phyloP scores from a whole-genome alignment of 2,888 invertebrate genomes.

The Agrochola lota region DNA sequence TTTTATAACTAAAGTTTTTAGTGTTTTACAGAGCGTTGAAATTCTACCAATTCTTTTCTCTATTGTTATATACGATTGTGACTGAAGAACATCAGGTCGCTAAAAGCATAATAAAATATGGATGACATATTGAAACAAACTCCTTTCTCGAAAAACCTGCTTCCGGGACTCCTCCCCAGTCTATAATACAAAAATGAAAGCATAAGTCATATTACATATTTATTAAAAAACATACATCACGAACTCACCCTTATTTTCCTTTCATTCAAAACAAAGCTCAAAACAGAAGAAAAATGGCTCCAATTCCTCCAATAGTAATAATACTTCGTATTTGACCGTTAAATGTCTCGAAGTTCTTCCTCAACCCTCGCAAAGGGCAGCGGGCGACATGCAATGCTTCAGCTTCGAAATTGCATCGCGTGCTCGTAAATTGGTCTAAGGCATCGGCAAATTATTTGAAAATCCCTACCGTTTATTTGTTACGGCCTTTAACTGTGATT shows the following conservation, averaged over 20 bases:
- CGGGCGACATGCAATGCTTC: conserved; percentile 74
- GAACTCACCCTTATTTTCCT: conserved; percentile 5
- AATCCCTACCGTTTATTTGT: conserved; percentile 74
- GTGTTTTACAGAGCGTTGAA: not conserved
- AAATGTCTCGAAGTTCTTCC: conserved; percentile 73
- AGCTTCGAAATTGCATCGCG: conserved; percentile 79
- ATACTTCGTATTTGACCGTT: conserved; percentile 76
- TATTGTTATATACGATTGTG: not conserved
- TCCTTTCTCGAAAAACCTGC: not conserved
- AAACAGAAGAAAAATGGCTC: conserved; percentile 56
- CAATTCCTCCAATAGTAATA: conserved; percentile 67
- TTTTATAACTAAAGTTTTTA: not conserved
- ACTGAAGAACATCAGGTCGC: not conserved
- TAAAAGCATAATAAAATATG: not conserved
- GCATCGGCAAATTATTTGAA: conserved; percentile 78
- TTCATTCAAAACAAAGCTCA: conserved; percentile 41
- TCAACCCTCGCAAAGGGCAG: conserved; percentile 75
- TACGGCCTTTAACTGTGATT: conserved; percentile 72
- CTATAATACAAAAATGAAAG: not conserved
- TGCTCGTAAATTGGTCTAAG: conserved; percentile 78
- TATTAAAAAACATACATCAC: conserved; percentile 6
- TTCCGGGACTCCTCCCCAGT: not conserved
- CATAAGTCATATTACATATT: not conserved
- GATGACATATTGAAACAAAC: not conserved
- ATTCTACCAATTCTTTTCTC: not conserved